Evolutionary conservation across 2,797 vertebrate genomes (phyloP), one percentile per base, ranked within the genome.

Genomic region (Protonibea diacanthus): DNA sequence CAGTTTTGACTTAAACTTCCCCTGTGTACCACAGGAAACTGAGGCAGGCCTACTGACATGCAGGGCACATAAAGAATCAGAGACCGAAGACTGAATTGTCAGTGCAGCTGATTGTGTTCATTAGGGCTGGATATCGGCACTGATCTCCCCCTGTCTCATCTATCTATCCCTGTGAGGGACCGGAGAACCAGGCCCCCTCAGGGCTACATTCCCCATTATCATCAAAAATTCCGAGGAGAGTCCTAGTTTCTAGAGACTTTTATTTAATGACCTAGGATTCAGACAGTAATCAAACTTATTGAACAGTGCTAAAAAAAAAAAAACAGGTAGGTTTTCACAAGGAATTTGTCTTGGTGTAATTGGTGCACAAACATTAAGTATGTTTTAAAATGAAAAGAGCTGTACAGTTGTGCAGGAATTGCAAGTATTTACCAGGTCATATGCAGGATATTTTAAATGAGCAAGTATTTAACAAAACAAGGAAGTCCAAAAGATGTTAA

Each of bases 161-260:
- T 73, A 14, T 81, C 56, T 80, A 21, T 76, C 48, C 14, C 42
- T 67, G 64, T 17, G 4, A 71, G 20, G 25, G 61, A 47, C 57
- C 3, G 4, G 25, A 69, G 63, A 61, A 61, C 27, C 71, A 59
- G 51, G 48, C 15, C 44, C 49, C 65, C 61, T 71, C 66, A 44
- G 79, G 76, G 51, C 53, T 59, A 67, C 76, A 82, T 67, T n/a
- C 21, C 57, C 65, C 23, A 71, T 80, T 74, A 71, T 74, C 71
- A 84, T 82, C 62, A 63, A 58, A 84, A 71, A 33, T 33, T 7
- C 53, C 21, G 15, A 52, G 51, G 59, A 71, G 51, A 72, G 61
- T 73, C 21, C 27, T n/a, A 20, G 52, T 67, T 66, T 71, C 25
- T 57, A 2, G 66, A 55, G 58, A 62, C 29, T 51, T 38, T 38